These are phyloP conservation scores for Tenrec ecaudatus DNA, from an alignment of 2,113 vertebrate species.

Conservation along the genomic window DNA sequence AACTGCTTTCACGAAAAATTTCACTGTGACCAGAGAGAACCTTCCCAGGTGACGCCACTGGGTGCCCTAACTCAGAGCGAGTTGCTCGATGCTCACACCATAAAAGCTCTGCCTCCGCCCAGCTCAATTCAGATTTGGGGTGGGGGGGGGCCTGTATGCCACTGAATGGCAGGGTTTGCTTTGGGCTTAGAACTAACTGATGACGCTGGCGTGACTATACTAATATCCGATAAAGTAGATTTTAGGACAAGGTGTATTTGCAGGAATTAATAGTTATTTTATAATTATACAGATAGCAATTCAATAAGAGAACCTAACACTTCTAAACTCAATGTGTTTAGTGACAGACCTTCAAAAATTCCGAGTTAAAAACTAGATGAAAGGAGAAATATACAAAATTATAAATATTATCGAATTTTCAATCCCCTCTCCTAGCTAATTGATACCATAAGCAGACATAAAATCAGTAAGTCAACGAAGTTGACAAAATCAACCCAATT, in stretches of 20 bases:
- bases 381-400: not conserved
- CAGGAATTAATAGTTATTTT: slow-evolving; percentile 6
- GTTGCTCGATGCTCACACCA: no score
- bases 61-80: no score
- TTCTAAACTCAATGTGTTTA: not conserved
- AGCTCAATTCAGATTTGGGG: no score
- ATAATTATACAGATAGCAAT: not conserved
- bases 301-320: not conserved
- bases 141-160: no score
- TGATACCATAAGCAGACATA: not conserved
- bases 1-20: no score
- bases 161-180: no score
- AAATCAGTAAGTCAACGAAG: slow-evolving; percentile 6
- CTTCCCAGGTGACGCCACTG: no score
- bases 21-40: no score
- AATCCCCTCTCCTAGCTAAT: not conserved
- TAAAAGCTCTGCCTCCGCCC: no score
- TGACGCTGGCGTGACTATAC: not conserved
- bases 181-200: not conserved
- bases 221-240: not conserved
- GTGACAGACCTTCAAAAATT: slow-evolving; percentile 8
- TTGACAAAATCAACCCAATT: not conserved
- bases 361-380: slow-evolving; percentile 1
- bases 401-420: not conserved
- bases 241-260: slow-evolving; percentile 15